Evolutionary conservation across 2,888 invertebrate species (phyloP), one percentile per base, ranked within the genome.

Genomic region (Drosophila parthenogenetica): DNA sequence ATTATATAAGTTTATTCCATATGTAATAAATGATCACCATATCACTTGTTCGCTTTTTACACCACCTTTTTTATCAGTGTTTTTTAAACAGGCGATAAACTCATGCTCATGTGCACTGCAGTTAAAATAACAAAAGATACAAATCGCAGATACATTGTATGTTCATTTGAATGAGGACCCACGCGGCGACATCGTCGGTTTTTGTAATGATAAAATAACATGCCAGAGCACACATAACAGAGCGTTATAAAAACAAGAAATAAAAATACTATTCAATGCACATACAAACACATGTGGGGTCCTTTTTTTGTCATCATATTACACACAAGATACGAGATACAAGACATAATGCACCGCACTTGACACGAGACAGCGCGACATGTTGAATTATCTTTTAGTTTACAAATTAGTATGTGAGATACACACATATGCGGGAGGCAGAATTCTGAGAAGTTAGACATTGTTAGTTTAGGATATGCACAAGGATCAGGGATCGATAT

Each of bases 301-400:
- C 87, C 79, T 74, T 74, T 74, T 74, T 73, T 64, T 59, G 68
- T 83, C 78, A 78, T 84, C 86, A 66, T 59, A 65, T 84, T 85
- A 81, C 86, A 79, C 65, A 55, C 49, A 37, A 69, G 35, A 11
- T 13, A 35, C 35, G 35, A 35, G 35, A 79, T 68, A 54, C 46
- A 37, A 69, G 69, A 29, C 32, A 22, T n/a, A 60, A 55, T 43
- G 63, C 46, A 43, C 19, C 14, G 71, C 73, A 80, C 83, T 84
- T 83, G 83, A 83, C 83, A 79, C 84, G 82, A 84, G 84, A 82
- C 84, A 78, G 75, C 51, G 75, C 69, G 76, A 80, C 84, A 78
- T 75, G 64, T 67, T 65, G 43, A 53, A 73, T 72, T 69, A 57
- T 71, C 69, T 75, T 84, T 86, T 79, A 76, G 86, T 84, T 81